Conservation (phyloP, 2,888 invertebrate species). For the Ichneumon xanthorius region DNA sequence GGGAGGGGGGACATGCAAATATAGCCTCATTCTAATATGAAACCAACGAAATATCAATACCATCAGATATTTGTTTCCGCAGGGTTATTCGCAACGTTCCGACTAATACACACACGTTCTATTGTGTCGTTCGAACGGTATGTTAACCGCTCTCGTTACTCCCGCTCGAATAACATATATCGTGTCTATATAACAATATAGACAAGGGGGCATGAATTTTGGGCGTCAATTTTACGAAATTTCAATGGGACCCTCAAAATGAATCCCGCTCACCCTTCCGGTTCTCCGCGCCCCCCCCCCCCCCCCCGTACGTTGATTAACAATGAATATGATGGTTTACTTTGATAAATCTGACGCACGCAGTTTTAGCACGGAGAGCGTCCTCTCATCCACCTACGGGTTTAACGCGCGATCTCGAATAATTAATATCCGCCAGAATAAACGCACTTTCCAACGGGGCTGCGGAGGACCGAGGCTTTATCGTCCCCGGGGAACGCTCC, state of each 20-base stretch:
- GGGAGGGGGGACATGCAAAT: too few species aligned
- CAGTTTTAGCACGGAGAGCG: not conserved
- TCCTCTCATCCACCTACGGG: conserved; percentile 9
- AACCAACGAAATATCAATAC: not conserved
- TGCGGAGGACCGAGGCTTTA: conserved; percentile 16
- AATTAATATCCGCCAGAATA: conserved; percentile 59
- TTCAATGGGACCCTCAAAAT: not conserved
- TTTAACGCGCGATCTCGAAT: conserved; percentile 51
- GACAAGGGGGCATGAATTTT: too few species aligned
- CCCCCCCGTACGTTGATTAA: conserved; percentile 14
- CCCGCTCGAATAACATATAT: not conserved
- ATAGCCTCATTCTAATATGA: too few species aligned
- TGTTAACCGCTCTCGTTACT: not conserved
- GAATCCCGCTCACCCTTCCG: not conserved
- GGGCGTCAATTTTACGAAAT: too few species aligned
- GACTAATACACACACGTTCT: not conserved
- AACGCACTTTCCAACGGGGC: conserved; percentile 36
- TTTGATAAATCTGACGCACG: conserved; percentile 42
- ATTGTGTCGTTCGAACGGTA: not conserved
- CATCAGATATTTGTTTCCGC: not conserved
- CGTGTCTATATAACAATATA: too few species aligned
- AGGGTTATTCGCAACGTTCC: too few species aligned
- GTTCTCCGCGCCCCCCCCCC: too few species aligned
- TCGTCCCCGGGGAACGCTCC: conserved; percentile 21
- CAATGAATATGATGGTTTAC: conserved; percentile 52